Evolutionary conservation across 2,888 invertebrate species (phyloP).

Genomic region (Phyllotreta striolata): DNA sequence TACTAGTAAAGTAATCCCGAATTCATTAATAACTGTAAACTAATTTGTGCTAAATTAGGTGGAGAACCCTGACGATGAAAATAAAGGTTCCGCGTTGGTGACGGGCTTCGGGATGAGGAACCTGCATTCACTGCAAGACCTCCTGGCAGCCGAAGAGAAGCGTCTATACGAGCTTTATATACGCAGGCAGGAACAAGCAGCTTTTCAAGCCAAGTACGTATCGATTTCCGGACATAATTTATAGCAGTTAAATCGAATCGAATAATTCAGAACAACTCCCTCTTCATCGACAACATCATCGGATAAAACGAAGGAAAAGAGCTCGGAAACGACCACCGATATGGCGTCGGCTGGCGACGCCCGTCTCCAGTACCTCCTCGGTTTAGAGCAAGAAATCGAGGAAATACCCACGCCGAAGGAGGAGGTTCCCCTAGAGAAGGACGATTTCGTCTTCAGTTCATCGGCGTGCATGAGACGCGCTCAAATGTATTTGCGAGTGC

Average conservation of each 20-base stretch:
- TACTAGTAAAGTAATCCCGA: not conserved
- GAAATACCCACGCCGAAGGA: slow-evolving; percentile 33
- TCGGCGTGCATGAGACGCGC: slow-evolving; percentile 54
- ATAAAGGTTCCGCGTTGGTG: slow-evolving; percentile 47
- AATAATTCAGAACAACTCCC: not conserved
- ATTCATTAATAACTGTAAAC: not conserved
- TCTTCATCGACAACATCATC: slow-evolving; percentile 10
- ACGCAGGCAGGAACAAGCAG: slow-evolving; percentile 5
- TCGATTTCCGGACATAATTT: not conserved
- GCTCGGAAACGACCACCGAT: slow-evolving; percentile 12
- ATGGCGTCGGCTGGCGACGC: slow-evolving; percentile 15
- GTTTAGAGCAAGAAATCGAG: slow-evolving; percentile 18
- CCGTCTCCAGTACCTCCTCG: slow-evolving; percentile 53
- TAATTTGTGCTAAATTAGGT: not conserved
- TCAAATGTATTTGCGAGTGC: slow-evolving; percentile 57
- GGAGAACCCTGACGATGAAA: slow-evolving; percentile 9
- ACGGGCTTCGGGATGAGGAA: slow-evolving; percentile 54
- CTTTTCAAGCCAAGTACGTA: too few relatives aligned
- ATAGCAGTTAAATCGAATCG: not conserved
- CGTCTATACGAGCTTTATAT: slow-evolving; percentile 3
- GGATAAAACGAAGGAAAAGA: not conserved
- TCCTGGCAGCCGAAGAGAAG: slow-evolving; percentile 44
- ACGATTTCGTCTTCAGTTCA: slow-evolving; percentile 42
- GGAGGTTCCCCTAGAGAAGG: slow-evolving; percentile 32
- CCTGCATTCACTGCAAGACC: slow-evolving; percentile 49